Base-by-base conservation (phyloP, 1,140 invertebrate species). In the Aphelinus atriplicis region DNA sequence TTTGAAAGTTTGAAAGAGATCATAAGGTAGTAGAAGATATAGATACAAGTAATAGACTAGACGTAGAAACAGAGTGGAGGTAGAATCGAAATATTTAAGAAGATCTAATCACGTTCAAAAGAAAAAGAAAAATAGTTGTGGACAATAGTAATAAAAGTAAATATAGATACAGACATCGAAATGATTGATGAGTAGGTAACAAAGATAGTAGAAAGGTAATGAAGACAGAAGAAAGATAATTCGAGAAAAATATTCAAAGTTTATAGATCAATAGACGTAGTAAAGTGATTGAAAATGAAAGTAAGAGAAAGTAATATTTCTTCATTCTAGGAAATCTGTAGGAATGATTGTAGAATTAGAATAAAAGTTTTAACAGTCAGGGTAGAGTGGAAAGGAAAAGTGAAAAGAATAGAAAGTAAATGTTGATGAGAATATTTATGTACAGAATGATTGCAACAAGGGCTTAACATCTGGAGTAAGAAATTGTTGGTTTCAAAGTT, bases 261-360 rank as follows among this genome's bases (percentile, higher is more conserved):
- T 50, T 10, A 53, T 48, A 51, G n/a, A 55, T 3, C n/a, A 66
- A 66, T 10, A 1, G 5, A 58, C 55, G 5, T 42, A 53, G 3
- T 66, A 1, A 7, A 26, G 5, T 6, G 0, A 51, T 42, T 1
- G 56, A 53, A 26, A 42, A 63, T 3, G n/a, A 6, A 47, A 47
- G 26, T 26, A 71, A 53, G 63, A 64, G n/a, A 62, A 71, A 58
- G 56, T 53, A 7, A 73, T 64, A 53, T 62, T 45, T 64, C 57
- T 76, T 51, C 7, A 76, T 57, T 77, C 3, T 51, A 68, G 55
- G 42, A 53, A 69, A 2, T 61, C 53, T 26, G 26, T 71, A 65
- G 64, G 3, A 53, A 53, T 3, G 46, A 1, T 46, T 43, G 43
- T 9, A 46, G 7, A 10, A 75, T 56, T 48, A 76, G 60, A 73